Evolutionary conservation across 2,888 invertebrate species (phyloP), one percentile per base, ranked within the genome.

Genomic region (Cataglyphis altisquamis): DNA sequence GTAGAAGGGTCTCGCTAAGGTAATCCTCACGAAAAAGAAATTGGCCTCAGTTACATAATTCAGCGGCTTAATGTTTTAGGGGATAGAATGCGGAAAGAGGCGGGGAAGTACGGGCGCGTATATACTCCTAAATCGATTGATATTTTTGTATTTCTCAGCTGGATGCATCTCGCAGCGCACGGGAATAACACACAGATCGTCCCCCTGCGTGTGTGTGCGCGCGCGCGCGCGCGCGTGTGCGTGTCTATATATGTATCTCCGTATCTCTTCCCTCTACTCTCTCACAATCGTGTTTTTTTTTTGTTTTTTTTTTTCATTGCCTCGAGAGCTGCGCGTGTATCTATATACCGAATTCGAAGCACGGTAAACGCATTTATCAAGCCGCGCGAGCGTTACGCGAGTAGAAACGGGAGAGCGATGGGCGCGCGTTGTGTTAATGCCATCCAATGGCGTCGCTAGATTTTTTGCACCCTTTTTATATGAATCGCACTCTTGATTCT

Each of bases 291-390:
- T 45, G 25, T 5, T 41, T 62, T 60, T 68, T 48, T 82, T 81
- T 82, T 29, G 62, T 83, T 87, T 72, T 87, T 85, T 57, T 64
- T 25, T 25, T 25, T 25, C 66, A 84, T 66, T 83, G 83, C 84
- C 86, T 82, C 84, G 75, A 80, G 70, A 62, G 36, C 78, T 29
- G 81, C 41, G 63, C 67, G 39, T 60, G 52, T 52, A 52, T 52
- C 52, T 52, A 70, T 66, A 85, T 88, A 88, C 88, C 87, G 89
- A 84, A 91, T 90, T 90, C 90, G 86, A 68, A 85, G 87, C 90
- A 90, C 90, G 90, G 78, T 84, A 88, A 86, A 78, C 86, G 86
- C 90, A 87, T 90, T 90, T 90, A 87, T 90, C 90, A 90, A 86
- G 83, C 82, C 67, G 64, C 81, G 82, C 88, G 68, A 83, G 88